These are phyloP conservation scores for Tupaia tana DNA, from an alignment of 2,113 vertebrate genomes.

Conservation along the genomic window DNA sequence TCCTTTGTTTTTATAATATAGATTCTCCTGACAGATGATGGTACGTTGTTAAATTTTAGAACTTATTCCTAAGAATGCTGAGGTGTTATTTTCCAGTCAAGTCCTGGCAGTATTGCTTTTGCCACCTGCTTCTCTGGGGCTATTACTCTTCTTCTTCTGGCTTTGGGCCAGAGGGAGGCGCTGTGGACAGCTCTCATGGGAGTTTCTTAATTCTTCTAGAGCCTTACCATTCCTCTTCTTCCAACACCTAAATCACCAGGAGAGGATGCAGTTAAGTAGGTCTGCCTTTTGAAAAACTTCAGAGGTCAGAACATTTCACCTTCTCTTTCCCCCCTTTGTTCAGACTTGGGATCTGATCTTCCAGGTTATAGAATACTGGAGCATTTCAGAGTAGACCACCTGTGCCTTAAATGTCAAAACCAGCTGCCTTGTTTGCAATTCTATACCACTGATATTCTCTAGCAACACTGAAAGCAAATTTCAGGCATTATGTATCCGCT, in stretches of 20 bases:
- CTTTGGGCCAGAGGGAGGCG: background rate
- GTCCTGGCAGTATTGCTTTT: background rate
- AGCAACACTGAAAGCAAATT: constrained; percentile 22
- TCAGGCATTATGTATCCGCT: background rate
- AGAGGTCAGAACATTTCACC: background rate
- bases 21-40: background rate
- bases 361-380: background rate
- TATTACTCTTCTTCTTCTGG: background rate
- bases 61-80: background rate
- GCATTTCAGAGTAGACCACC: background rate
- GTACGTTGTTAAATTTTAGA: background rate
- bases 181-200: background rate
- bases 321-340: background rate
- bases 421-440: background rate
- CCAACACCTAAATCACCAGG: background rate
- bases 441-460: background rate
- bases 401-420: constrained; percentile 36
- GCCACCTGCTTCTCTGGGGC: background rate
- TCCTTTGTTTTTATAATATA: background rate
- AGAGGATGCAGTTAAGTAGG: background rate
- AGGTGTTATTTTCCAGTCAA: background rate
- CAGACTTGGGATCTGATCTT: background rate
- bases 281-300: constrained; percentile 32
- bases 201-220: background rate
- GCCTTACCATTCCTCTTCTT: background rate